Evolutionary conservation across 1,140 invertebrate species (phyloP).

Genomic region (Leptinotarsa undecemlineata): DNA sequence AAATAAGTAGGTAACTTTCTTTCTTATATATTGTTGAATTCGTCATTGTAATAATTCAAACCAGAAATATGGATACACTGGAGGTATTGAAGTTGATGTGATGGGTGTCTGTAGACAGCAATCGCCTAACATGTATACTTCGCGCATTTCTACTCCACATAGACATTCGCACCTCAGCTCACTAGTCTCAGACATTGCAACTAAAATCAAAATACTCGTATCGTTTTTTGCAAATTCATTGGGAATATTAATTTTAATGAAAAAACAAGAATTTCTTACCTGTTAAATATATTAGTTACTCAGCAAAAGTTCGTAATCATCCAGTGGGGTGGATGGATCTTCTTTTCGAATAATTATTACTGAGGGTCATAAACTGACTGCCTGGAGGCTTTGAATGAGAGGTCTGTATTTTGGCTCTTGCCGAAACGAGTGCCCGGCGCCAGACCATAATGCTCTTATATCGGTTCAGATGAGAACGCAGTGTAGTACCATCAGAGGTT

Average conservation of each 20-base stretch:
- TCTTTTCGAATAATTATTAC: background rate
- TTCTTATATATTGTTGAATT: too few species aligned
- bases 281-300: background rate
- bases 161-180: too few species aligned
- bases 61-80: too few species aligned
- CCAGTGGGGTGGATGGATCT: background rate
- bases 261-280: background rate
- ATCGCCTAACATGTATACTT: too few species aligned
- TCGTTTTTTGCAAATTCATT: background rate
- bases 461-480: background rate
- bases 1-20: too few species aligned
- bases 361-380: background rate
- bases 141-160: too few species aligned
- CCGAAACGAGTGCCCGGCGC: background rate
- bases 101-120: too few species aligned
- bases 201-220: background rate
- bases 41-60: too few species aligned
- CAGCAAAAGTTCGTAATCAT: background rate
- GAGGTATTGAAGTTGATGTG: too few species aligned
- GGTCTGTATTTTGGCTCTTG: constrained; percentile 1
- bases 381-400: background rate
- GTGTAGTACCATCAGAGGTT: background rate
- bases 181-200: too few species aligned
- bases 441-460: background rate
- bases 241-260: background rate